Evolutionary conservation across 2,888 invertebrate genomes (phyloP), one percentile per base, ranked within the genome.

Genomic region (Mythimna lalbum): DNA sequence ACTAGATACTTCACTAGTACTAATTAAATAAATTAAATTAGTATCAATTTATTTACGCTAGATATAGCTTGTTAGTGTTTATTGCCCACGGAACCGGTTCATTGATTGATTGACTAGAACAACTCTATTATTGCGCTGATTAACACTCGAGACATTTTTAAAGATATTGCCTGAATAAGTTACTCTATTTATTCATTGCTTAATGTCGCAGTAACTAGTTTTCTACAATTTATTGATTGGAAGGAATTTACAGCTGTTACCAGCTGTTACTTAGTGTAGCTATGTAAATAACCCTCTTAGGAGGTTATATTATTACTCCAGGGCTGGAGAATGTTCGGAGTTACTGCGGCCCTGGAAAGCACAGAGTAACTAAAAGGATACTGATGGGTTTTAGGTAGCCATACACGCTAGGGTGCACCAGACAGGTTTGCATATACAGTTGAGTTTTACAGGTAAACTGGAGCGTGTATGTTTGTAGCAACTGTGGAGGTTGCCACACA

Each of bases 131-230:
- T 31, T 43, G 53, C 39, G 14, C 60, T 69, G 69, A 69, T 55
- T 63, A 49, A 47, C 50, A 63, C 47, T 9, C 21, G 27, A 14
- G 53, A 77, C 33, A 50, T 50, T 76, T 77, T 70, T 70, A 60
- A 64, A 56, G 36, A 61, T 61, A 70, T 60, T 43, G 39, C 63
- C n/a, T 77, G 27, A 55, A 56, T 50, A 50, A 39, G 5, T 63
- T 10, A 5, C 23, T 53, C 49, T 55, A 76, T 21, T 64, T 52
- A 61, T 50, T 47, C 27, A 63, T 60, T 47, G 50, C 53, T 19
- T 59, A 62, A 0, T 59, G 23, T 31, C 1, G 12, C 43, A 14
- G 14, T 33, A 21, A 69, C 27, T 23, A 17, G 60, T 60, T 60
- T 47, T 12, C 14, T 43, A 12, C 21, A n/a, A 33, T 76, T 62